phyloP scores from a whole-genome alignment of 2,888 invertebrate species.

The Lepeophtheirus nordmannii region DNA sequence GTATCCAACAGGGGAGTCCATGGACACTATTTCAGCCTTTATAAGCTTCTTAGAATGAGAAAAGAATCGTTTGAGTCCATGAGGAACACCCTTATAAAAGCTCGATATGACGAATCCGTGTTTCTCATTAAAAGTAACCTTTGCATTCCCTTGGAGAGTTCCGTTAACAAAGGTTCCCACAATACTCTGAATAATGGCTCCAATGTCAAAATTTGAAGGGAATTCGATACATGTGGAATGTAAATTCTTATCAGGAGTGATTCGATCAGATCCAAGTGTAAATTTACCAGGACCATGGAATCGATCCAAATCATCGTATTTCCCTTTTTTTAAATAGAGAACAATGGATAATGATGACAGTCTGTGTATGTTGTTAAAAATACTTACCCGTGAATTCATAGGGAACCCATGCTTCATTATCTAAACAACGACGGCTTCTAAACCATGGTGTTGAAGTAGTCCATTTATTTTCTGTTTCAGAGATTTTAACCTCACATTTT shows the following conservation, averaged over 20 bases:
- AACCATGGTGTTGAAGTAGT: not conserved
- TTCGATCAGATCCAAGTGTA: not conserved
- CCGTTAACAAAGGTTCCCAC: not conserved
- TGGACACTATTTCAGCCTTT: not conserved
- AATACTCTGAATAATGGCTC: not conserved
- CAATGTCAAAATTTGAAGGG: not conserved
- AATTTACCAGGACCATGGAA: not conserved
- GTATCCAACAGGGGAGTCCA: not conserved
- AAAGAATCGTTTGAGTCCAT: not conserved
- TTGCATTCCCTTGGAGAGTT: not conserved
- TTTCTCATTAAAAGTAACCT: not conserved
- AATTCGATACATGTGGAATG: conserved; percentile 2
- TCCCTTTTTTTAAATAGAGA: not conserved
- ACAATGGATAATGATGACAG: no score
- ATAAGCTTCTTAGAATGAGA: not conserved
- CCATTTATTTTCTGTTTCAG: not conserved
- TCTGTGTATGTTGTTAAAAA: no score
- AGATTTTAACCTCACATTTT: not conserved
- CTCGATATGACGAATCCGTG: not conserved
- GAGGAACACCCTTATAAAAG: not conserved
- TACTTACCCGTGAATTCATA: not conserved
- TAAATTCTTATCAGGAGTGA: not conserved
- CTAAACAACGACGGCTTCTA: not conserved
- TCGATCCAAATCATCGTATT: not conserved
- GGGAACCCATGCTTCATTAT: not conserved